These are phyloP conservation scores for Macrosteles quadrilineatus DNA, from an alignment of 1,140 invertebrate species.

Conservation along the genomic window DNA sequence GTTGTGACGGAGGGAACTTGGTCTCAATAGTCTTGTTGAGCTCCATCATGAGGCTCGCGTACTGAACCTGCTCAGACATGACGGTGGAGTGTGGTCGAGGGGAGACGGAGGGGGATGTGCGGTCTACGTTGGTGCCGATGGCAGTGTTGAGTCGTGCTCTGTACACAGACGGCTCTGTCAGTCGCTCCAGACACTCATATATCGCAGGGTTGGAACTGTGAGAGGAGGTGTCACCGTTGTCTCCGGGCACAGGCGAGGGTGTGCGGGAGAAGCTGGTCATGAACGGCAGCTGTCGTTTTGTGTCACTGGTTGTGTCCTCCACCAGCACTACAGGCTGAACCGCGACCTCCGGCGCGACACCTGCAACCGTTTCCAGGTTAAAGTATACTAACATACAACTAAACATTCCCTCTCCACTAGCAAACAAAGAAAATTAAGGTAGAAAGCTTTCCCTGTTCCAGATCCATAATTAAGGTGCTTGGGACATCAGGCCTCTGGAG, in stretches of 20 bases:
- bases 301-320: constrained; percentile 26
- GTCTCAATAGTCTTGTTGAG: constrained; percentile 45
- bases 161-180: constrained; percentile 50
- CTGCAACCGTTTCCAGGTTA: background rate
- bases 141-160: constrained; percentile 49
- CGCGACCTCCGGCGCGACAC: constrained; percentile 2
- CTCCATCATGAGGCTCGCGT: constrained; percentile 54
- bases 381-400: too few relatives aligned
- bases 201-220: constrained; percentile 48
- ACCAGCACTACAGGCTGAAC: constrained; percentile 27
- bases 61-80: constrained; percentile 46
- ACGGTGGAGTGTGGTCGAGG: constrained; percentile 45
- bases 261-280: constrained; percentile 54
- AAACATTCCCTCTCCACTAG: too few relatives aligned
- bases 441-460: too few relatives aligned
- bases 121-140: constrained; percentile 31
- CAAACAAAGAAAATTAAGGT: too few relatives aligned
- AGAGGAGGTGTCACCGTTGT: constrained; percentile 50
- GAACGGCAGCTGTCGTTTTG: constrained; percentile 49
- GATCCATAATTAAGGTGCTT: too few relatives aligned
- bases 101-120: constrained; percentile 44
- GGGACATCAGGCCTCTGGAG: too few relatives aligned
- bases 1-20: constrained; percentile 30
- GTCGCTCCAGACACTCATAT: constrained; percentile 52
- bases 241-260: constrained; percentile 48